These are phyloP conservation scores for Cheilinus undulatus DNA, from an alignment of 2,113 vertebrate genomes.

Conservation along the genomic window DNA sequence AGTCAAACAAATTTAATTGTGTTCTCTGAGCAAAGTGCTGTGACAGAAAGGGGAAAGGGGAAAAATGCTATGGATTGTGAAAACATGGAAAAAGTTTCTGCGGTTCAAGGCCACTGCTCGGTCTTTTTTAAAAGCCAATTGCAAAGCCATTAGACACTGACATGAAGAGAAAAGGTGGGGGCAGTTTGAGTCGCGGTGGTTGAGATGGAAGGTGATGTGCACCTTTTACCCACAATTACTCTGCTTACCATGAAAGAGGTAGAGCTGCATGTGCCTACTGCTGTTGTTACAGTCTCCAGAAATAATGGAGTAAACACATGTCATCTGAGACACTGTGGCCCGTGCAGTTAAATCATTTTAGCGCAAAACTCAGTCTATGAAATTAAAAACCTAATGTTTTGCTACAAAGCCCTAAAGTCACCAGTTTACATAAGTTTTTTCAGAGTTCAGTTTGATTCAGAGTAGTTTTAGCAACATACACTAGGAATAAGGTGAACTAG, in stretches of 20 bases:
- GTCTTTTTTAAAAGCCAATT: slow-evolving; percentile 72
- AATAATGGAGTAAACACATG: slow-evolving; percentile 53
- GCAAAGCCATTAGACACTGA: slow-evolving; percentile 71
- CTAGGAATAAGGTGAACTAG: no score
- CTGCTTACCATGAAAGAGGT: slow-evolving; percentile 55
- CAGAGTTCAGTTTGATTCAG: no score
- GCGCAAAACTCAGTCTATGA: no score
- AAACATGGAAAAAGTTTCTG: not conserved
- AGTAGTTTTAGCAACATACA: no score
- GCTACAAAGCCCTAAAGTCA: no score
- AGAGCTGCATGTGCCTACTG: slow-evolving; percentile 19
- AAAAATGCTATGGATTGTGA: slow-evolving; percentile 23
- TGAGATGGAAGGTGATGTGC: slow-evolving; percentile 69
- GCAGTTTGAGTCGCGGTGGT: slow-evolving; percentile 64
- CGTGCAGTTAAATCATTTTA: slow-evolving; percentile 55
- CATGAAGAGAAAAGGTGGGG: slow-evolving; percentile 36
- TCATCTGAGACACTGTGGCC: slow-evolving; percentile 27
- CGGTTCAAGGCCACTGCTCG: slow-evolving; percentile 46
- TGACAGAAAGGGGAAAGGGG: slow-evolving; percentile 47
- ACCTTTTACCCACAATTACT: slow-evolving; percentile 76
- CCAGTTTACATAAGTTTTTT: no score
- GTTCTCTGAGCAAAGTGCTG: slow-evolving; percentile 58
- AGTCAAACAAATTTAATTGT: slow-evolving; percentile 73
- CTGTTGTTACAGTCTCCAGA: slow-evolving; percentile 17
- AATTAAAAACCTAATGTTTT: no score